Evolutionary conservation across 2,888 invertebrate genomes (phyloP), one percentile per base, ranked within the genome.

Genomic region (Drosophila anomalata): DNA sequence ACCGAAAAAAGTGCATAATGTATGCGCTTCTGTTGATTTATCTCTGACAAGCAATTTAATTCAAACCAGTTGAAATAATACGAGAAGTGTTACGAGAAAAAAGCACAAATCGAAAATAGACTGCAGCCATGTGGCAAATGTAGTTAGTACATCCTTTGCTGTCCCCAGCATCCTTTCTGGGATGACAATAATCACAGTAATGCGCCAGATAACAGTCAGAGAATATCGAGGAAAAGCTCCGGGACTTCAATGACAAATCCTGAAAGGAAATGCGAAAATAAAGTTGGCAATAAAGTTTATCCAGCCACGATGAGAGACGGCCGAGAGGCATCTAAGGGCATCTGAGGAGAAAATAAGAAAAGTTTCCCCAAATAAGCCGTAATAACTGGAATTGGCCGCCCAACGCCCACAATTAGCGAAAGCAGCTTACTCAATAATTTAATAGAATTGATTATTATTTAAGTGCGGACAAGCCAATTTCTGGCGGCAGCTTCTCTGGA

Each of bases 381-480:
- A 69, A 60, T 60, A 70, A 70, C 50, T 55, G 61, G 12, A 44
- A 8, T 51, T n/a, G 29, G 66, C 80, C 74, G 52, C 83, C 79
- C 75, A 65, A 53, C 57, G 20, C 85, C 61, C 75, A 75, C 86
- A 88, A 84, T 83, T 88, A 84, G 80, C 76, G 56, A 65, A 76
- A 73, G 71, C 57, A 67, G 73, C 71, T 75, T 77, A 71, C 69
- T 79, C 71, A 88, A 88, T 84, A 84, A 86, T 84, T 84, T 79
- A 83, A 84, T 83, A 69, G 73, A 79, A 86, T 87, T 83, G 80
- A 88, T 87, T 88, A 87, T 83, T 80, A 87, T 79, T 84, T 84
- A 83, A 86, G 84, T 83, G 77, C 76, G 73, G 77, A 79, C 69
- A 73, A 76, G 68, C 70, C 79, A 81, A 79, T 80, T 79, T 62